phyloP scores from a whole-genome alignment of 2,888 invertebrate species.

The Rhyacophila evoluta region DNA sequence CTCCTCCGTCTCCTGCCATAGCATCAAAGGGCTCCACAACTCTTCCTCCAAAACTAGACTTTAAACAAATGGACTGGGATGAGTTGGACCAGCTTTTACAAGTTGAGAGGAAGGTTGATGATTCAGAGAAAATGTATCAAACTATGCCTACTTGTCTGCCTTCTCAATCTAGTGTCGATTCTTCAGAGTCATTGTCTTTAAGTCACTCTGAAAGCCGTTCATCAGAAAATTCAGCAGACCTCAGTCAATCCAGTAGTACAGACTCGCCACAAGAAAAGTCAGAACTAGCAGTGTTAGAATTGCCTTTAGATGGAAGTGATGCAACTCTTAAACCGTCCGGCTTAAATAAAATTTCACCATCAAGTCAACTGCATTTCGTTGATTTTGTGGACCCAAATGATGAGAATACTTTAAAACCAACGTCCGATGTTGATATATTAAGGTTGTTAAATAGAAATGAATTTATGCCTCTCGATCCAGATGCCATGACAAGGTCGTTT shows the following conservation, averaged over 20 bases:
- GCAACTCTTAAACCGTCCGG: constrained; percentile 46
- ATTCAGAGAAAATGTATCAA: constrained; percentile 75
- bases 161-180: constrained; percentile 64
- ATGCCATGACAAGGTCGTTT: constrained; percentile 59
- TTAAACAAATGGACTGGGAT: constrained; percentile 77
- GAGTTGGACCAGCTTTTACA: constrained; percentile 78
- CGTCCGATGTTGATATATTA: constrained; percentile 49
- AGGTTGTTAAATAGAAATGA: constrained; percentile 53
- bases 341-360: constrained; percentile 43
- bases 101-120: constrained; percentile 75
- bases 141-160: constrained; percentile 77
- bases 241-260: constrained; percentile 46
- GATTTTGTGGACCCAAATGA: constrained; percentile 46
- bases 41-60: constrained; percentile 76
- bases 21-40: constrained; percentile 62
- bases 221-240: constrained; percentile 42
- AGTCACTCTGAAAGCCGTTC: constrained; percentile 49
- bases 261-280: constrained; percentile 46
- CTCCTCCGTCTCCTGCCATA: constrained; percentile 56
- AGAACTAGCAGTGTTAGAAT: constrained; percentile 31
- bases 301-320: constrained; percentile 35
- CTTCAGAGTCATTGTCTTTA: constrained; percentile 49
- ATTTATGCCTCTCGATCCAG: constrained; percentile 55
- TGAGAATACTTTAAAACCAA: constrained; percentile 50
- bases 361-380: constrained; percentile 40